Evolutionary conservation across 2,888 invertebrate species (phyloP).

Genomic region (Tromatobia lineatoria): DNA sequence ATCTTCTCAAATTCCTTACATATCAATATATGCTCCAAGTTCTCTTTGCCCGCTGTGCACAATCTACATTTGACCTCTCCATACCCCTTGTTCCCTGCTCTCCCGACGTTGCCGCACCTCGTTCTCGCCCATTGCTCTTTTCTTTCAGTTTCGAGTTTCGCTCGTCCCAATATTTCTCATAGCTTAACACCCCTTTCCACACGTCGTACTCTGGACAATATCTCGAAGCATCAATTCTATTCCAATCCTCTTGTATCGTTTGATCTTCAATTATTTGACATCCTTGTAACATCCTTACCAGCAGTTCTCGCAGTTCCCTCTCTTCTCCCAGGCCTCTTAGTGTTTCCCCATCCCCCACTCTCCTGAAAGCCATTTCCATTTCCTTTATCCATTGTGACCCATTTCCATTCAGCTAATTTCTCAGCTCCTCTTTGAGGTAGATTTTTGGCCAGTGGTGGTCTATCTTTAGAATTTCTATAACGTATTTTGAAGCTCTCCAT

Average conservation of each 20-base stretch:
- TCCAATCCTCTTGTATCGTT: slow-evolving; percentile 17
- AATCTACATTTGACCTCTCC: slow-evolving; percentile 14
- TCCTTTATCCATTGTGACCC: not conserved
- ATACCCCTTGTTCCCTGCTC: slow-evolving; percentile 32
- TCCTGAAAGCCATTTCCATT: not conserved
- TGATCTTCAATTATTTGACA: not conserved
- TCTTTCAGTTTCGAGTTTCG: not conserved
- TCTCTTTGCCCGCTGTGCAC: not conserved
- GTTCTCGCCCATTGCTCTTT: slow-evolving; percentile 47
- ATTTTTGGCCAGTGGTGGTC: not conserved
- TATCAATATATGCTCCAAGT: slow-evolving; percentile 14
- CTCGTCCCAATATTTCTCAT: no score
- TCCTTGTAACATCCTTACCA: not conserved
- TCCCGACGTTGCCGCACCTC: slow-evolving; percentile 25
- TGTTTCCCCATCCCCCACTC: not conserved
- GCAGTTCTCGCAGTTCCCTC: not conserved
- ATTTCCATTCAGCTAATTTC: not conserved
- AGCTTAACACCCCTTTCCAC: no score
- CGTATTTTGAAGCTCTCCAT: no score
- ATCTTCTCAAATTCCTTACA: slow-evolving; percentile 3
- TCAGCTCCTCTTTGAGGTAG: not conserved
- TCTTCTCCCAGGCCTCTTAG: not conserved
- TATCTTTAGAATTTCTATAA: not conserved
- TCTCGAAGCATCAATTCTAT: slow-evolving; percentile 1
- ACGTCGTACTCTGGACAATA: no score